Percentiles rank a stretch among this genome's conserved stretches.
phyloP scores from a whole-genome alignment of 2,888 invertebrate genomes.

The Argyra leucocephala region DNA sequence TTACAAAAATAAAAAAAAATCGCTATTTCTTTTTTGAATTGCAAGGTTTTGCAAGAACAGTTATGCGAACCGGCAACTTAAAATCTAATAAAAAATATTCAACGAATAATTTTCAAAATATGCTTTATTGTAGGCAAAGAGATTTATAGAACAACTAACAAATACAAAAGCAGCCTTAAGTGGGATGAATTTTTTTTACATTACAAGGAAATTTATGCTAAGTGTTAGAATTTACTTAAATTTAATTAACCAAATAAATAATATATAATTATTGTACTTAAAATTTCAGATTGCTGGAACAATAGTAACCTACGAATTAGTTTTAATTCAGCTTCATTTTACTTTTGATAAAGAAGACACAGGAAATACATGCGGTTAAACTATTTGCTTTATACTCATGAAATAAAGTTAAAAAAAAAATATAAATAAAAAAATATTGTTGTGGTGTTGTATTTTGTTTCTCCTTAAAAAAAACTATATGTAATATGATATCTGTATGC shows the following conservation, averaged over 20 bases:
- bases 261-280: neutral
- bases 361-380: neutral
- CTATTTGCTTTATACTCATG: neutral
- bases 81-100: neutral
- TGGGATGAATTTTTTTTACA: constrained; percentile 48
- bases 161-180: constrained; percentile 47
- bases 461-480: too few relatives aligned
- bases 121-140: constrained; percentile 42
- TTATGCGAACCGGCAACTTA: too few relatives aligned
- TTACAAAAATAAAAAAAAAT: too few relatives aligned
- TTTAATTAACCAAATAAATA: too few relatives aligned
- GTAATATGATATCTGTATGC: too few relatives aligned
- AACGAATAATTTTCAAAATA: neutral
- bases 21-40: too few relatives aligned
- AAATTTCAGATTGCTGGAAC: constrained; percentile 50
- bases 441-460: too few relatives aligned
- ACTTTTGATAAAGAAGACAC: neutral
- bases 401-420: too few relatives aligned
- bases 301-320: constrained; percentile 45
- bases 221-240: constrained; percentile 32
- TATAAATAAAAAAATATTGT: too few relatives aligned
- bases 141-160: constrained; percentile 48
- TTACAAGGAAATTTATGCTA: constrained; percentile 48
- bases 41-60: too few relatives aligned
- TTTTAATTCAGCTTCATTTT: constrained; percentile 25